Conservation (phyloP, 2,888 invertebrate species). For the Melieria omissa region DNA sequence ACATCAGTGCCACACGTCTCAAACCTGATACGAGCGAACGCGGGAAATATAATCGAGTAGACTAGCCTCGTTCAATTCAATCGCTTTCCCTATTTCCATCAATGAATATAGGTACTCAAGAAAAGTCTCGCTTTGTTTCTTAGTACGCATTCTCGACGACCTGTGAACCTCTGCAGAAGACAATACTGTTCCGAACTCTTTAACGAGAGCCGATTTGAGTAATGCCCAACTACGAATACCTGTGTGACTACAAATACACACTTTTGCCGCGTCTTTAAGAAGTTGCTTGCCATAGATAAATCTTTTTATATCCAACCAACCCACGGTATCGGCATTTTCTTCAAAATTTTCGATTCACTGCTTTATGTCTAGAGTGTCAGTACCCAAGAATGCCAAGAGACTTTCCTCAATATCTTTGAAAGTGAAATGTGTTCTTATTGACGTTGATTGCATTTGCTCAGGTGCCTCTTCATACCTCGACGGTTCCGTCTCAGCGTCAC, state of each 20-base stretch:
- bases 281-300: conserved; percentile 22
- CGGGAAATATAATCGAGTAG: conserved; percentile 17
- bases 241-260: conserved; percentile 17
- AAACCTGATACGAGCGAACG: no score
- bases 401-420: background rate
- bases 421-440: background rate
- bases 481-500: no score
- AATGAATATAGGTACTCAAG: no score
- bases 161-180: conserved; percentile 24
- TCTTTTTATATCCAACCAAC: background rate
- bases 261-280: background rate
- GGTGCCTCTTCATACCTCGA: background rate
- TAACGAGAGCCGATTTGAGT: conserved; percentile 19
- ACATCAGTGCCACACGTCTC: no score
- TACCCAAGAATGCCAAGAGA: background rate
- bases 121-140: background rate
- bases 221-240: conserved; percentile 17
- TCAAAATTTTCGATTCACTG: conserved; percentile 3
- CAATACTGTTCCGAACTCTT: conserved; percentile 18
- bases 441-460: background rate
- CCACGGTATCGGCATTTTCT: background rate
- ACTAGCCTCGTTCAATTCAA: conserved; percentile 11
- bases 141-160: conserved; percentile 24
- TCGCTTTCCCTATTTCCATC: background rate
- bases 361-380: background rate